phyloP scores from a whole-genome alignment of 2,888 invertebrate species.

The Leptopilina drosophilae region DNA sequence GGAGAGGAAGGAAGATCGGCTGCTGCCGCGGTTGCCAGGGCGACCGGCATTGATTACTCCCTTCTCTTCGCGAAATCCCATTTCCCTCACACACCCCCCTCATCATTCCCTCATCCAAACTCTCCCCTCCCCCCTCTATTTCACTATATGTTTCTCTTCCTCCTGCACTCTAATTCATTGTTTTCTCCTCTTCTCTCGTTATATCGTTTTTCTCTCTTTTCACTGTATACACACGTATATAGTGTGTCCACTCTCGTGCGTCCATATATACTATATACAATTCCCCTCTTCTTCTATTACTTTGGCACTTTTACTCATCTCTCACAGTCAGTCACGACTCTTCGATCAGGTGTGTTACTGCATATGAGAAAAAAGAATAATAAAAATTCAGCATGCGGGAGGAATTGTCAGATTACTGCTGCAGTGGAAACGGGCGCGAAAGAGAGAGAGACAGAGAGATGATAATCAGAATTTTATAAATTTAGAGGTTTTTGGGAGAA shows the following conservation, averaged over 20 bases:
- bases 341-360: slow-evolving; percentile 22
- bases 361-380: slow-evolving; percentile 13
- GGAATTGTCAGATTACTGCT: slow-evolving; percentile 7
- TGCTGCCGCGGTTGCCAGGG: slow-evolving; percentile 73
- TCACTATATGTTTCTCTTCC: slow-evolving; percentile 51
- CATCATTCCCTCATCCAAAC: slow-evolving; percentile 44
- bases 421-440: too few relatives aligned
- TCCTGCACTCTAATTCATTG: slow-evolving; percentile 54
- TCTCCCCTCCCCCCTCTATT: slow-evolving; percentile 48
- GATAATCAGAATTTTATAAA: too few relatives aligned
- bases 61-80: slow-evolving; percentile 57
- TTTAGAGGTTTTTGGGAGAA: too few relatives aligned
- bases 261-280: neutral
- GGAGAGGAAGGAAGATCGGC: slow-evolving; percentile 71
- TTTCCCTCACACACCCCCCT: slow-evolving; percentile 49
- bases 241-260: slow-evolving; percentile 7
- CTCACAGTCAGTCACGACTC: neutral
- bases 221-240: neutral
- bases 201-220: slow-evolving; percentile 33
- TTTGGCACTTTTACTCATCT: neutral
- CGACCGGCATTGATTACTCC: slow-evolving; percentile 76
- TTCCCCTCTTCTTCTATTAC: slow-evolving; percentile 1
- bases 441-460: too few relatives aligned
- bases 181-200: slow-evolving; percentile 49
- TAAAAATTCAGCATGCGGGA: neutral